These are phyloP conservation scores for Drosophila sucinea DNA, from an alignment of 1,140 invertebrate species.

Conservation along the genomic window DNA sequence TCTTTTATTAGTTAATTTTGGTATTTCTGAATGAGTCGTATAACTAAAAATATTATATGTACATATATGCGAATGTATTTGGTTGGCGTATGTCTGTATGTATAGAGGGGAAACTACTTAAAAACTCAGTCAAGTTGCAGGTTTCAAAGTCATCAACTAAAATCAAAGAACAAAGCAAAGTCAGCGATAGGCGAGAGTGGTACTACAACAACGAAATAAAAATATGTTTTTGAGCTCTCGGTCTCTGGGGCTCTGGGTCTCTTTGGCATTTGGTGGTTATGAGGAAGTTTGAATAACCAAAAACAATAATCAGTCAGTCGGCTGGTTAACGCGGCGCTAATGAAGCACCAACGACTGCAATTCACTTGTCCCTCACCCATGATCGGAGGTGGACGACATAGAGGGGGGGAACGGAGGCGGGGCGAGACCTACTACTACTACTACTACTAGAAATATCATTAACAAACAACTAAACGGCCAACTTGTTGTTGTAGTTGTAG, in stretches of 20 bases:
- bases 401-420: no score
- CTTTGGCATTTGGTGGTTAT: constrained; percentile 15
- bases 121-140: constrained; percentile 37
- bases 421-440: neutral
- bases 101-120: neutral
- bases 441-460: constrained; percentile 3
- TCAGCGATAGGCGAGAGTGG: constrained; percentile 26
- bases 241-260: no score
- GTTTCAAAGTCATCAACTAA: constrained; percentile 23
- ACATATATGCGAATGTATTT: constrained; percentile 3
- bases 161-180: constrained; percentile 21
- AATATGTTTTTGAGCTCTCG: neutral
- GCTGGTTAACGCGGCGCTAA: constrained; percentile 36
- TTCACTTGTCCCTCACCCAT: constrained; percentile 18
- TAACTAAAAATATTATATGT: no score
- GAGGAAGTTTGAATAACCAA: constrained; percentile 37
- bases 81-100: constrained; percentile 3
- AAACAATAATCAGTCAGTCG: constrained; percentile 25
- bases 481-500: constrained; percentile 8
- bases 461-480: constrained; percentile 34
- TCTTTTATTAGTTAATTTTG: no score
- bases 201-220: neutral
- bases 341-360: constrained; percentile 28
- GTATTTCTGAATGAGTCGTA: no score
- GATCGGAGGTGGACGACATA: neutral